phyloP scores from a whole-genome alignment of 2,888 invertebrate genomes.

The Drosophila dives region DNA sequence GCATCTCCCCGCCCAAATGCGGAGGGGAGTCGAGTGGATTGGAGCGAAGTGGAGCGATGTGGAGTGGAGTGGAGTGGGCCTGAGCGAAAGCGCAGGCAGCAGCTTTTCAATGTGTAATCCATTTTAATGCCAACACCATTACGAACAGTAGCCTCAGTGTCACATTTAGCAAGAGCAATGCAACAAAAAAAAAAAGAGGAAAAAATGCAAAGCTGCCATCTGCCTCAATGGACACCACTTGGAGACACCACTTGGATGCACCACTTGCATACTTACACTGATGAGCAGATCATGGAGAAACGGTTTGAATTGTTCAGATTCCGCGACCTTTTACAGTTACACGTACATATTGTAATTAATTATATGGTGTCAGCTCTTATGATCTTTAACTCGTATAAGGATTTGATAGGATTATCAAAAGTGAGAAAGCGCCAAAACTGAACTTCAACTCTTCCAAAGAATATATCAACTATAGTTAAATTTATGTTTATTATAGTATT shows the following conservation, averaged over 20 bases:
- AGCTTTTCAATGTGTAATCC: conserved; percentile 74
- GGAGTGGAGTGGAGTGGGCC: conserved; percentile 33
- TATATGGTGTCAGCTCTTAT: neutral
- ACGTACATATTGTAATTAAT: neutral
- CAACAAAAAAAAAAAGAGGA: conserved; percentile 27
- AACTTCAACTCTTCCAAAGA: neutral
- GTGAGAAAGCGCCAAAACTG: neutral
- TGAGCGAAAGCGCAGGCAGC: conserved; percentile 74
- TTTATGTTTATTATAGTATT: neutral
- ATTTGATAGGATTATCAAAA: neutral
- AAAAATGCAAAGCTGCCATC: conserved; percentile 45
- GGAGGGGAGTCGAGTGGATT: neutral
- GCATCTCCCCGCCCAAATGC: neutral
- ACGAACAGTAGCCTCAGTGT: conserved; percentile 81
- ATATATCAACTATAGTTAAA: neutral
- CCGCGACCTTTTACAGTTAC: neutral
- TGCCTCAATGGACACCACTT: conserved; percentile 55
- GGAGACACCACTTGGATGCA: neutral
- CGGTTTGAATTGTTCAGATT: conserved; percentile 3
- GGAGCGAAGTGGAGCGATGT: conserved; percentile 27
- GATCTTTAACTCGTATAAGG: neutral
- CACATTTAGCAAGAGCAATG: conserved; percentile 74
- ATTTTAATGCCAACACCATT: conserved; percentile 81
- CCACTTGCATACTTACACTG: conserved; percentile 6
- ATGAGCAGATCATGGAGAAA: conserved; percentile 3